Evolutionary conservation across 1,140 invertebrate genomes (phyloP).

Genomic region (Camponotus vicinus): DNA sequence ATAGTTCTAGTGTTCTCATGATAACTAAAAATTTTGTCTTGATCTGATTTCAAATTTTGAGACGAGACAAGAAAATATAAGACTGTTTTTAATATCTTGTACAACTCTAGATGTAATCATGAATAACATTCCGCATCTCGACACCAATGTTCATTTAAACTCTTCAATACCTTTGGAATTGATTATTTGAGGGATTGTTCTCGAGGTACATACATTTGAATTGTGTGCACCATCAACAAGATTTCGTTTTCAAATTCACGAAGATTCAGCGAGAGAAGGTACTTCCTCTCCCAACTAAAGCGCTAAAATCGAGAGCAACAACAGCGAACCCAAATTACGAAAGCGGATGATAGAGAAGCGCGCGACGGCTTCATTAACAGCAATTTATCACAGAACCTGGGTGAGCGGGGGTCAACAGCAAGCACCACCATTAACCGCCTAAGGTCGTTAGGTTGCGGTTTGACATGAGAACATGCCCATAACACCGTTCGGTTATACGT

Average conservation of each 20-base stretch:
- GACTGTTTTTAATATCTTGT: no score
- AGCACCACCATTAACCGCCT: constrained; percentile 81
- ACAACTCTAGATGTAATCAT: neutral
- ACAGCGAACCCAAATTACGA: constrained; percentile 46
- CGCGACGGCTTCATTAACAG: constrained; percentile 81
- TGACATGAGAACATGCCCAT: constrained; percentile 84
- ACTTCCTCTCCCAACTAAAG: neutral
- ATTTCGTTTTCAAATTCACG: neutral
- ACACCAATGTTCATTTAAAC: neutral
- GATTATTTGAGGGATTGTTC: neutral
- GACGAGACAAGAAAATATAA: no score
- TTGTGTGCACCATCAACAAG: neutral
- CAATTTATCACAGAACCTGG: constrained; percentile 84
- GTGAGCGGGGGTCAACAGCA: constrained; percentile 64
- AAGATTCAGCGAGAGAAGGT: neutral
- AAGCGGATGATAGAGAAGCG: constrained; percentile 70
- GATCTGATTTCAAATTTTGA: no score
- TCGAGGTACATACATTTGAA: neutral
- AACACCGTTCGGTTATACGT: constrained; percentile 83
- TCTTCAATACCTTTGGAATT: neutral
- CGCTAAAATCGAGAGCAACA: constrained; percentile 18
- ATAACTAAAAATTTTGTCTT: no score
- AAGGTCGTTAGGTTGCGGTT: constrained; percentile 85
- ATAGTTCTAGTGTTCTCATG: no score
- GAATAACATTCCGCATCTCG: neutral